Evolutionary conservation across 2,797 vertebrate species (phyloP), one percentile per base, ranked within the genome.

Genomic region (Eupleurogrammus muticus): DNA sequence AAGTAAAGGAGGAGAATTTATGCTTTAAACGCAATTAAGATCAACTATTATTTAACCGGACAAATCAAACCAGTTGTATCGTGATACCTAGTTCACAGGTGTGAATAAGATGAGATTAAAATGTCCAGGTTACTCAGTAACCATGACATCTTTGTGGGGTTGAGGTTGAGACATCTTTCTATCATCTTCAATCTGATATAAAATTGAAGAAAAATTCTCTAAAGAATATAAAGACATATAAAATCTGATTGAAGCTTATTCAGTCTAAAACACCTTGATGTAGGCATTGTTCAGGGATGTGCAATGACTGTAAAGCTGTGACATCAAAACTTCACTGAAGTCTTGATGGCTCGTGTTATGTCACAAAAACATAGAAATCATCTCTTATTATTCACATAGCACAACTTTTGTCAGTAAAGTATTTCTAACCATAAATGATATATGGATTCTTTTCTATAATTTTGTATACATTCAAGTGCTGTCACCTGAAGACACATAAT

Each of bases 21-120:
- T 80, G 80, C 86, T 83, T 92, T 85, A 89, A 72, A 90, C 82
- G 69, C 73, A 87, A 79, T 90, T 88, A 79, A 86, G 84, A 92
- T 89, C 86, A 85, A 87, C 89, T 87, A 88, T 87, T 73, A 88
- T 87, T 88, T 85, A 75, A 85, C 73, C 82, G 88, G 73, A 79
- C 85, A 88, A n/a, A n/a, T n/a, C n/a, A n/a, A n/a, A n/a, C n/a
- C n/a, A n/a, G n/a, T n/a, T n/a, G 73, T 64, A 74, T 83, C 63
- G 71, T 75, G 79, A 84, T 84, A 66, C 56, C 79, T 63, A 74
- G 11, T 89, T 90, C 81, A 90, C 68, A 42, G 77, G 77, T 84
- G 81, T 81, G 84, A 87, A 90, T 88, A 75, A 83, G 79, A 87
- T 87, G 70, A 81, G 86, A 89, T 90, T 88, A 87, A 86, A 85